These are phyloP conservation scores for Troglohyphantes excavatus DNA, from an alignment of 2,888 invertebrate species.

Conservation along the genomic window DNA sequence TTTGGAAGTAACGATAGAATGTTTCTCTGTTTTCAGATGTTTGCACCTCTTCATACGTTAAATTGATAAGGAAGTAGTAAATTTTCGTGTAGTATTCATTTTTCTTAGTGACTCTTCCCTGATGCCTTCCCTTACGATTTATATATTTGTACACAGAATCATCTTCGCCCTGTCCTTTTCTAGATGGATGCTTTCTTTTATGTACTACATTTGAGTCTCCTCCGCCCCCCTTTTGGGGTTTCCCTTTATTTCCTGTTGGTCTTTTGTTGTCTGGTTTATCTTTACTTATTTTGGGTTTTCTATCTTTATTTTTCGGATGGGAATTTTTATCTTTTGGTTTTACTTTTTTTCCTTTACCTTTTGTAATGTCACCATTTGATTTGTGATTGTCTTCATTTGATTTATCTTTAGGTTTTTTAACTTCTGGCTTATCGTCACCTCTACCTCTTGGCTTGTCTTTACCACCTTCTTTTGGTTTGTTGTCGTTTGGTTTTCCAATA, in stretches of 20 bases:
- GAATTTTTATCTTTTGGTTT: background rate
- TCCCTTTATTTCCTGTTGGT: background rate
- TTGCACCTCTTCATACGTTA: slow-evolving; percentile 14
- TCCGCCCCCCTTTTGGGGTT: background rate
- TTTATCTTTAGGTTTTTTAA: background rate
- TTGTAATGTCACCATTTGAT: background rate
- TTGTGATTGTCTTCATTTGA: background rate
- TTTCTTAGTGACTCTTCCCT: background rate
- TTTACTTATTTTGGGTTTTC: background rate
- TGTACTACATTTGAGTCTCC: background rate
- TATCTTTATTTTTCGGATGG: background rate
- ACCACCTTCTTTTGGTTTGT: background rate
- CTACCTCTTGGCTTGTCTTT: background rate
- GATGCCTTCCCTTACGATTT: background rate
- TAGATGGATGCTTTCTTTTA: background rate
- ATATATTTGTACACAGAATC: background rate
- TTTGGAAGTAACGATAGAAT: slow-evolving; percentile 24
- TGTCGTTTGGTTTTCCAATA: background rate
- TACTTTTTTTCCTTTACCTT: background rate
- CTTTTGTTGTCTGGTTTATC: background rate
- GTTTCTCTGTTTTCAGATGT: background rate
- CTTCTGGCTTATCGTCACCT: too few species aligned
- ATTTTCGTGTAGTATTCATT: background rate
- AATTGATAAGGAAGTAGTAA: background rate
- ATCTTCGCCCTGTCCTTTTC: background rate